Base-by-base conservation (phyloP, 2,113 vertebrate species). In the Fregata magnificens region DNA sequence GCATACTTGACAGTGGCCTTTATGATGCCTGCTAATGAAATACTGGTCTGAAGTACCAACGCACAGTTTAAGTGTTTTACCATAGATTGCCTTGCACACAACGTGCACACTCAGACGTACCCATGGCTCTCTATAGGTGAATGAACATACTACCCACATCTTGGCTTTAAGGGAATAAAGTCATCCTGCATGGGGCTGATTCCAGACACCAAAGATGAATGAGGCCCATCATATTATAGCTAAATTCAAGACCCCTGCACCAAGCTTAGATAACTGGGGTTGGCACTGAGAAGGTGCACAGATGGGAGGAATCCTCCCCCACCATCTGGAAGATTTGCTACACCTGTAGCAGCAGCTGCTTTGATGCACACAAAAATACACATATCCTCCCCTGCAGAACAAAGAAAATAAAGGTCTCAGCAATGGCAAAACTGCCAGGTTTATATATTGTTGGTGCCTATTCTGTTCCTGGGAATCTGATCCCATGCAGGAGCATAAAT, bases 291-390 rank as follows among this genome's bases (percentile, higher is more conserved):
- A 44, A 89, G n/a, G 19, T 56, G 16, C 32, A 71, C 90, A 96
- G 80, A 92, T 49, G 80, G 95, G n/a, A 86, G 63, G 47, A 93
- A 67, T 52, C 50, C 50, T 96, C 38, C 50, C 55, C 32, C 53
- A 83, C 77, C 56, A 55, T 55, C 95, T 93, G 92, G 62, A 93
- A 78, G 72, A 56, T 74, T 67, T 71, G 26, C 38, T 96, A 67
- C 56, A 94, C 77, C 86, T 94, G 81, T 63, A 76, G 62, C 40
- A 88, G 62, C 66, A 91, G 53, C 70, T 87, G 78, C 50, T 94
- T 84, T 73, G 25, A 83, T 40, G 10, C 44, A 31, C 69, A 84
- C 34, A 76, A 58, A 86, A 59, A 29, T 8, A 32, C 18, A 50
- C 32, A 20, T 11, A 49, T 31, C n/a, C 24, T 55, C 15, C 29